Conservation (phyloP, 2,113 vertebrate genomes). For the Nerophis lumbriciformis region DNA sequence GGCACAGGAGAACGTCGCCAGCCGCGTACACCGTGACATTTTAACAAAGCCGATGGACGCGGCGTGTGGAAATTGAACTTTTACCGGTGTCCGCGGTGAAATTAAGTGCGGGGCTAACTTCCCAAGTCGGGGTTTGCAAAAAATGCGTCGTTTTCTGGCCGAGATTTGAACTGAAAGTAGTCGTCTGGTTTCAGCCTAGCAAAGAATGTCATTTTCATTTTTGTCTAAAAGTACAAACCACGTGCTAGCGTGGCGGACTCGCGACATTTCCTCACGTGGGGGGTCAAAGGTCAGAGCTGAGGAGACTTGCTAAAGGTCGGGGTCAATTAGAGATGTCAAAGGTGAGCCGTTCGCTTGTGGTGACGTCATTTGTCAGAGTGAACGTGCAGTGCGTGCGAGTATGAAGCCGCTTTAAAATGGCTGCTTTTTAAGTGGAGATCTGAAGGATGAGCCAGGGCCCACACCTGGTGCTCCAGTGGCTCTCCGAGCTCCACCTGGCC, state of each 20-base stretch:
- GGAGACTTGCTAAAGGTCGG: not conserved
- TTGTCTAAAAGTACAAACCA: not conserved
- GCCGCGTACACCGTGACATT: not conserved
- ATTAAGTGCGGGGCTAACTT: not conserved
- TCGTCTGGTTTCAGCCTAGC: not conserved
- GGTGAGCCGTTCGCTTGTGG: too few relatives aligned
- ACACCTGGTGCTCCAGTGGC: constrained; percentile 91
- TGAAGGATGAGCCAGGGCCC: constrained; percentile 77
- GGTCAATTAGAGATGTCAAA: not conserved
- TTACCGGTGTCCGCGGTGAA: not conserved
- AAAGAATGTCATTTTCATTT: not conserved
- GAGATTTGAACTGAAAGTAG: not conserved
- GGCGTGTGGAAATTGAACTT: not conserved
- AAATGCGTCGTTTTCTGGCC: not conserved
- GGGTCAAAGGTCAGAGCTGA: not conserved
- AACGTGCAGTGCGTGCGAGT: too few relatives aligned
- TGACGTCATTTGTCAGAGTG: too few relatives aligned
- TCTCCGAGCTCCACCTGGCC: constrained; percentile 82
- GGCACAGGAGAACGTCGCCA: too few relatives aligned
- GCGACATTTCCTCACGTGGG: not conserved
- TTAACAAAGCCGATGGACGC: not conserved
- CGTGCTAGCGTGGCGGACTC: too few relatives aligned
- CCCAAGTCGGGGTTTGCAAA: not conserved
- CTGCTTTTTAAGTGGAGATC: not conserved
- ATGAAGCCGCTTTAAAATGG: not conserved